Evolutionary conservation across 2,113 vertebrate genomes (phyloP).

Genomic region (Oreochromis tanganicae): DNA sequence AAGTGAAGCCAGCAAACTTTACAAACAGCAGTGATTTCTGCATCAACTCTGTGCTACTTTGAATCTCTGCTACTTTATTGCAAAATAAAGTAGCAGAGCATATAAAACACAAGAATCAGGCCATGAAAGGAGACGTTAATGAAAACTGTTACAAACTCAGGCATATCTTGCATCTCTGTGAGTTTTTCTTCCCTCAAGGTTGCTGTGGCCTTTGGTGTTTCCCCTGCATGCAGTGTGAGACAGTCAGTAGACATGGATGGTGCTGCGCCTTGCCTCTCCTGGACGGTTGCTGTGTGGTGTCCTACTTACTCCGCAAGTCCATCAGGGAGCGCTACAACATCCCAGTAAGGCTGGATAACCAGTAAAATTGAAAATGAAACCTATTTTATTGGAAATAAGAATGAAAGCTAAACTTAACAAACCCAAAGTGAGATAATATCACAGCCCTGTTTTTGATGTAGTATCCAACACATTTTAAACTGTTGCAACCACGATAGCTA

Average conservation of each 20-base stretch:
- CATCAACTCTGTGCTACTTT: not conserved
- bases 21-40: not conserved
- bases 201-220: not conserved
- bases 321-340: not conserved
- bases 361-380: not conserved
- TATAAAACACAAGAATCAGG: not conserved
- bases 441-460: not conserved
- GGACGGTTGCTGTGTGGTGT: not conserved
- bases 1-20: constrained; percentile 1
- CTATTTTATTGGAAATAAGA: not conserved
- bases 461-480: not conserved
- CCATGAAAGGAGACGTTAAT: rapidly evolving
- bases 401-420: not conserved
- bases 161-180: not conserved
- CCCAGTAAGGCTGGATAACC: not conserved
- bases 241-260: not conserved
- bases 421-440: not conserved
- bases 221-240: not conserved
- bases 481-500: not conserved
- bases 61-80: not conserved
- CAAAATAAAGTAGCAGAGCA: too few species aligned
- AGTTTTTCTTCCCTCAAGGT: not conserved
- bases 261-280: not conserved
- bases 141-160: not conserved
- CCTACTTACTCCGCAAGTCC: not conserved